Evolutionary conservation across 2,888 invertebrate species (phyloP), one percentile per base, ranked within the genome.

Genomic region (Drosophila tripunctata): DNA sequence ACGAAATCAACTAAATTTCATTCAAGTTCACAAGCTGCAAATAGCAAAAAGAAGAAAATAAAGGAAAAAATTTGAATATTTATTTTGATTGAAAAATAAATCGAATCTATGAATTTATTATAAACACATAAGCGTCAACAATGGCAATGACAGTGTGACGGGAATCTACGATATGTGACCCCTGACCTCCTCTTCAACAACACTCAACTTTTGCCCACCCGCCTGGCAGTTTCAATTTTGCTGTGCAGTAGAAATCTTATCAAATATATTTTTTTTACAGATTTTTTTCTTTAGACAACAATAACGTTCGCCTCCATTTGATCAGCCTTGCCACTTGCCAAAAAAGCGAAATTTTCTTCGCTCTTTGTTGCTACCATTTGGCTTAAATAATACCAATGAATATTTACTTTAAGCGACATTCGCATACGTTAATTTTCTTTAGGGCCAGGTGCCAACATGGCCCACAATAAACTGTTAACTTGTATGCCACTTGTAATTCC

Each of bases 41-140:
- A n/a, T n/a, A n/a, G n/a, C n/a, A n/a, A n/a, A n/a, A n/a, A n/a
- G n/a, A n/a, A n/a, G 19, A 50, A 54, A 60, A 55, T 44, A 40
- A 24, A 54, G 0, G 10, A 3, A 61, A 67, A 63, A 56, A 58
- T 45, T 44, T 47, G 57, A 58, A 74, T 71, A 79, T 84, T 79
- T 85, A 87, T 89, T 88, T 89, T 87, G 87, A 88, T 88, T 89
- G 89, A 88, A 88, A 89, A 85, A 89, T 89, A 88, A 88, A 88
- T 89, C 83, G 87, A 89, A 87, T 89, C 83, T 89, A 83, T 88
- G 85, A 88, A 88, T 81, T 85, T 89, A 81, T 87, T 89, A 87
- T 83, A 78, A 88, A 81, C 88, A 77, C 78, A 82, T 78, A 76
- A 75, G 72, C 75, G 66, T 35, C 78, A 85, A 74, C 80, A 87